Base-by-base conservation (phyloP, 1,140 invertebrate genomes). In the Macrotrachela quadricornifera region DNA sequence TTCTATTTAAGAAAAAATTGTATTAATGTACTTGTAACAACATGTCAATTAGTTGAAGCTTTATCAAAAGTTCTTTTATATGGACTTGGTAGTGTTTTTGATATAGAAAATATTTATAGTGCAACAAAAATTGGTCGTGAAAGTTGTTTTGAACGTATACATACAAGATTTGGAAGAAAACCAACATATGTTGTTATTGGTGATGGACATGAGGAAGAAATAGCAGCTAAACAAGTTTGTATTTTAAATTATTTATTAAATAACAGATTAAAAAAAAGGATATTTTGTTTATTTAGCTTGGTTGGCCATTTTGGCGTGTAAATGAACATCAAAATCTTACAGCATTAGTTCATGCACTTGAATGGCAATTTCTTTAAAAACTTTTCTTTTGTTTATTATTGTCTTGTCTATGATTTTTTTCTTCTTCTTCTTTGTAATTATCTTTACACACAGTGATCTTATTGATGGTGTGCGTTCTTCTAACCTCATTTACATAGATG, bases 41-140 rank as follows among this genome's bases (percentile, higher is more conserved):
- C 82, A 3, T 91, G 85, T 1, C 87, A 94, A 63, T 73, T 96
- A 51, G 85, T 92, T 45, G 85, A 85, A 36, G 82, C 86, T 4
- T 69, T 96, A 13, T 83, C 86, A 37, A 94, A 94, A 73, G 80
- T 94, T 6, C 67, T 94, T 17, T 74, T 94, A 0, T 92, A 86
- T 63, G 85, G 84, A 0, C 75, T 96, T 13, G 87, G 85, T 3
- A 80, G 81, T 38, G 79, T 91, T 45, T 95, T 95, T 69, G 80
- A 83, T 37, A 85, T 94, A 54, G 88, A 95, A 63, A 94, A 95
- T 68, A 85, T 94, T 61, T 95, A 95, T 72, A 91, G 85, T 49
- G 83, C 88, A 10, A 83, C 85, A n/a, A 95, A 94, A 78, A 88
- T 87, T 63, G 21, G 21, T 30, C 21, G 88, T 75, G 85, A 90